A percentile compares a stretch with the other conserved stretches of the same genome.
phyloP scores from a whole-genome alignment of 2,888 invertebrate genomes.

The Agrotis puta region DNA sequence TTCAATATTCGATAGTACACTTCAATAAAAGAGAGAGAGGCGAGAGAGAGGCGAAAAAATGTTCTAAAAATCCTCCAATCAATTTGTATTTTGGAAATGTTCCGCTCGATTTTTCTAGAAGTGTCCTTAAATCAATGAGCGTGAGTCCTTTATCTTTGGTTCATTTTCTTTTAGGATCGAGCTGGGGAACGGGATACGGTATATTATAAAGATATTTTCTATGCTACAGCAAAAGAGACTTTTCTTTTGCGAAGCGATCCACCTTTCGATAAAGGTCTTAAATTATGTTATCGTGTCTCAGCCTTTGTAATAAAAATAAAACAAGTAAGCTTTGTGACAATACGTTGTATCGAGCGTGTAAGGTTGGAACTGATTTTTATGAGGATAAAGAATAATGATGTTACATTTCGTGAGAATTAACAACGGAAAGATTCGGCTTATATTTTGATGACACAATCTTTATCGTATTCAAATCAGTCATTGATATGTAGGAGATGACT shows the following conservation, averaged over 20 bases:
- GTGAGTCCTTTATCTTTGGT: constrained; percentile 76
- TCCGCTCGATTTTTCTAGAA: constrained; percentile 60
- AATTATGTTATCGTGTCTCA: constrained; percentile 80
- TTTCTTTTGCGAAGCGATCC: constrained; percentile 72
- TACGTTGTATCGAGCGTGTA: constrained; percentile 63
- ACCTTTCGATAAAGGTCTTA: constrained; percentile 78
- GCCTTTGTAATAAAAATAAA: constrained; percentile 76
- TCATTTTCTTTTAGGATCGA: constrained; percentile 78
- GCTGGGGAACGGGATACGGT: constrained; percentile 76
- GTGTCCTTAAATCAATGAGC: constrained; percentile 70
- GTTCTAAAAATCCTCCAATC: constrained; percentile 28
- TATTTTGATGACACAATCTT: not conserved
- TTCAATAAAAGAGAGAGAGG: constrained; percentile 17
- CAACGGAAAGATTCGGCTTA: not conserved
- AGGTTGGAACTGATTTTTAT: constrained; percentile 63
- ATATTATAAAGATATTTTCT: constrained; percentile 77
- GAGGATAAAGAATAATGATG: constrained; percentile 39
- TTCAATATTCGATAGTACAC: constrained; percentile 13
- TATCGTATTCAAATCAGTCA: constrained; percentile 7
- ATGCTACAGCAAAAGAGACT: constrained; percentile 67
- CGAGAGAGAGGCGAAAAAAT: constrained; percentile 5
- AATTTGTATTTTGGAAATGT: constrained; percentile 50
- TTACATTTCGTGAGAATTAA: constrained; percentile 30
- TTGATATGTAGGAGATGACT: not conserved
- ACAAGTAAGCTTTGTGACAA: constrained; percentile 66